Evolutionary conservation across 2,113 vertebrate species (phyloP).

Genomic region (Lates calcarifer): DNA sequence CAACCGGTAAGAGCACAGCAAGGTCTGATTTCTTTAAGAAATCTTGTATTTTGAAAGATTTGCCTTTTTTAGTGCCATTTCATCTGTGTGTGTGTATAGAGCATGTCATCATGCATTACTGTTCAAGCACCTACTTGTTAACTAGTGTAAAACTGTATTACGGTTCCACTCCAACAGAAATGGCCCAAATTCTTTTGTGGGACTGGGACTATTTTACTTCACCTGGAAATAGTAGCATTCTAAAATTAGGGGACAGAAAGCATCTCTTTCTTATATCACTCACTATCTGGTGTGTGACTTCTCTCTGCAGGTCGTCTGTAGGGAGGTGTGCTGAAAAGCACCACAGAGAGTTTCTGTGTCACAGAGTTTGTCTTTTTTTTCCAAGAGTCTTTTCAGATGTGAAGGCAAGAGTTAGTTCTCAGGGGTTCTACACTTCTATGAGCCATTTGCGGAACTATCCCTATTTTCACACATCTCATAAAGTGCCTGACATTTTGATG

Average conservation of each 20-base stretch:
- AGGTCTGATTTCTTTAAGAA: neutral
- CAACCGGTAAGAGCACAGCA: conserved; percentile 85
- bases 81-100: neutral
- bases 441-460: conserved; percentile 65
- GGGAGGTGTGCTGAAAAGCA: conserved; percentile 55
- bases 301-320: conserved; percentile 37
- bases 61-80: neutral
- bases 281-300: neutral
- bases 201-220: conserved; percentile 9
- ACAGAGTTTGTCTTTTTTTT: conserved; percentile 23
- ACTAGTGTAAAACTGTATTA: neutral
- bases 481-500: conserved; percentile 76
- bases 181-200: neutral
- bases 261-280: conserved; percentile 28
- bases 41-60: neutral
- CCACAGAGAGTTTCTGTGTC: conserved; percentile 41
- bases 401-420: conserved; percentile 57
- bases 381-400: conserved; percentile 40
- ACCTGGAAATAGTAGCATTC: conserved; percentile 16
- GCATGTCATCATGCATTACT: neutral
- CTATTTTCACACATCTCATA: conserved; percentile 71
- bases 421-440: conserved; percentile 54
- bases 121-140: neutral
- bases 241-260: conserved; percentile 2
- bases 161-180: neutral